Percentiles rank a stretch among this genome's conserved stretches.
Conservation (phyloP, 2,888 invertebrate genomes). For the Chorisops tibialis region DNA sequence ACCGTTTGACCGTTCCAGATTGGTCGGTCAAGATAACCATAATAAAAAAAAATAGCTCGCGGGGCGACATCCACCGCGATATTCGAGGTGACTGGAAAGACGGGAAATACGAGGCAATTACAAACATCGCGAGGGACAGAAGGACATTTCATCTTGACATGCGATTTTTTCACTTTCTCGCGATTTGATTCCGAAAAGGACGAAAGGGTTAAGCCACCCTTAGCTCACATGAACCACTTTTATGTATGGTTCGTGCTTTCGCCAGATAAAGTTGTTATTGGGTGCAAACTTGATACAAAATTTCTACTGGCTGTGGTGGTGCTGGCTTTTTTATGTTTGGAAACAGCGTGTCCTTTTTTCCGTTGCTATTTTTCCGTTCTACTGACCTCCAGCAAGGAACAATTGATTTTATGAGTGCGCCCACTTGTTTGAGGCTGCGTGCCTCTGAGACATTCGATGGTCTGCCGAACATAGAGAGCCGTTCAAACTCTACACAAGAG, state of each 20-base stretch:
- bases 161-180: conserved; percentile 21
- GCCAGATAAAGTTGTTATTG: conserved; percentile 24
- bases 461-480: not conserved
- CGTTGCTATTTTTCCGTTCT: conserved; percentile 20
- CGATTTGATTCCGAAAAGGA: conserved; percentile 6
- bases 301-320: no score
- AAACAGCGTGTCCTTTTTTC: not conserved
- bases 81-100: conserved; percentile 22
- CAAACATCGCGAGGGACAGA: conserved; percentile 13
- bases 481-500: not conserved
- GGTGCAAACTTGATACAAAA: conserved; percentile 11
- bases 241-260: not conserved
- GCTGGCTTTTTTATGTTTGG: no score
- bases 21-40: conserved; percentile 21
- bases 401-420: conserved; percentile 20
- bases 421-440: conserved; percentile 16
- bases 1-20: conserved; percentile 30
- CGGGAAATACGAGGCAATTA: conserved; percentile 23
- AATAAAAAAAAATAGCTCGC: not conserved
- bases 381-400: conserved; percentile 20
- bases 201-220: conserved; percentile 16
- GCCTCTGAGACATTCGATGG: not conserved
- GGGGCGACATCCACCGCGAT: conserved; percentile 1
- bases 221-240: not conserved
- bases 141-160: conserved; percentile 24